Conservation (phyloP, 2,888 invertebrate genomes). For the Atethmia centrago region DNA sequence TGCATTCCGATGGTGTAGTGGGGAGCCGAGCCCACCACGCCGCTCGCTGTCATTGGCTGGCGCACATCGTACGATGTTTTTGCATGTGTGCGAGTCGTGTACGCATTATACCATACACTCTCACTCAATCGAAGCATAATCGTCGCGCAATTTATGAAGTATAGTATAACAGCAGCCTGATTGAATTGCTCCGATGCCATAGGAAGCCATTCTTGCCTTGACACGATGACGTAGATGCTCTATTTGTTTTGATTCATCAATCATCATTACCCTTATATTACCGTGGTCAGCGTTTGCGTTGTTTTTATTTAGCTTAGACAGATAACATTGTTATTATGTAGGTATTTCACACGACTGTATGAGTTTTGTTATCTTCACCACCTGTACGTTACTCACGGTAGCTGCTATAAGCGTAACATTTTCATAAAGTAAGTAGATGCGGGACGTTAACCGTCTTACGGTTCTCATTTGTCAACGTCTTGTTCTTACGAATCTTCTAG, state of each 20-base stretch:
- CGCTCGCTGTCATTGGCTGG: conserved; percentile 81
- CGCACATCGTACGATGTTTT: conserved; percentile 87
- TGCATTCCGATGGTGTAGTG: conserved; percentile 86
- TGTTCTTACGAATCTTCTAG: conserved; percentile 39
- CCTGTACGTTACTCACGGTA: conserved; percentile 23
- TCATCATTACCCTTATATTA: conserved; percentile 69
- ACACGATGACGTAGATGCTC: conserved; percentile 74
- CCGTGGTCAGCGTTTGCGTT: conserved; percentile 42
- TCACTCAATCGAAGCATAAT: conserved; percentile 81
- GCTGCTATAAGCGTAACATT: conserved; percentile 6
- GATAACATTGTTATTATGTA: conserved; percentile 34
- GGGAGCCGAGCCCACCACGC: conserved; percentile 89
- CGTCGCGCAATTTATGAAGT: conserved; percentile 84
- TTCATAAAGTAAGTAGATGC: conserved; percentile 5
- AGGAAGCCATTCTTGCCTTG: conserved; percentile 84
- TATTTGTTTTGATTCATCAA: conserved; percentile 77
- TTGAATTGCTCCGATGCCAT: conserved; percentile 86
- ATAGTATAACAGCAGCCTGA: conserved; percentile 77
- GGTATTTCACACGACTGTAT: conserved; percentile 58
- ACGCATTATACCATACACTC: conserved; percentile 75
- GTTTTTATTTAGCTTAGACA: conserved; percentile 58
- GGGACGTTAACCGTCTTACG: neutral
- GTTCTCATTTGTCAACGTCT: conserved; percentile 22
- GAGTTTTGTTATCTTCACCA: conserved; percentile 34
- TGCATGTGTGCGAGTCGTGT: conserved; percentile 79